Evolutionary conservation across 2,797 vertebrate genomes (phyloP).

Genomic region (Neosalanx taihuensis): DNA sequence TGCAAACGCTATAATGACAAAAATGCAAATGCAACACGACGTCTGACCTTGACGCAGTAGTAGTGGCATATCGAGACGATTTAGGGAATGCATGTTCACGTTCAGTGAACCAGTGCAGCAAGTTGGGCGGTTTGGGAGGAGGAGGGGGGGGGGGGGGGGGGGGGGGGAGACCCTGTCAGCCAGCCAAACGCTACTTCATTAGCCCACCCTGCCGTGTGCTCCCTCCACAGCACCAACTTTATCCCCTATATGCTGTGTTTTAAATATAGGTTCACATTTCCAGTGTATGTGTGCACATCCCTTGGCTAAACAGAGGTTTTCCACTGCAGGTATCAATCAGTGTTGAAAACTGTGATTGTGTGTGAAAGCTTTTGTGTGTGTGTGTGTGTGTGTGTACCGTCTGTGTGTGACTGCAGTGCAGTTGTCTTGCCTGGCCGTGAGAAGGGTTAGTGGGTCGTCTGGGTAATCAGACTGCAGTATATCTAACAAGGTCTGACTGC

Average conservation of each 20-base stretch:
- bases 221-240: conserved; percentile 2
- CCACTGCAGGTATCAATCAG: background rate
- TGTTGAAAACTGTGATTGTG: conserved; percentile 2
- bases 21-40: conserved; percentile 31
- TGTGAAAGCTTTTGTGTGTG: background rate
- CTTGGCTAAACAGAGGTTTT: too few species aligned
- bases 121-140: conserved; percentile 34
- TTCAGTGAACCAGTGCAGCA: conserved; percentile 51
- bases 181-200: background rate
- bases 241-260: too few species aligned
- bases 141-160: too few species aligned
- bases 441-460: conserved; percentile 65
- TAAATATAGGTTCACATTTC: background rate
- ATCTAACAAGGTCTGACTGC: conserved; percentile 10
- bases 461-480: conserved; percentile 36
- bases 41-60: conserved; percentile 57
- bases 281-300: background rate
- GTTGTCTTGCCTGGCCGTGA: conserved; percentile 19
- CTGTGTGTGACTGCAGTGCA: background rate
- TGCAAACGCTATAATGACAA: conserved; percentile 44
- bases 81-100: conserved; percentile 51
- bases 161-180: conserved; percentile 2
- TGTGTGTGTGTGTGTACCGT: background rate
- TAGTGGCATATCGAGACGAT: conserved; percentile 71
- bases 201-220: conserved; percentile 11